These are phyloP conservation scores for Eupithecia dodoneata DNA, from an alignment of 2,888 invertebrate species.

Conservation along the genomic window DNA sequence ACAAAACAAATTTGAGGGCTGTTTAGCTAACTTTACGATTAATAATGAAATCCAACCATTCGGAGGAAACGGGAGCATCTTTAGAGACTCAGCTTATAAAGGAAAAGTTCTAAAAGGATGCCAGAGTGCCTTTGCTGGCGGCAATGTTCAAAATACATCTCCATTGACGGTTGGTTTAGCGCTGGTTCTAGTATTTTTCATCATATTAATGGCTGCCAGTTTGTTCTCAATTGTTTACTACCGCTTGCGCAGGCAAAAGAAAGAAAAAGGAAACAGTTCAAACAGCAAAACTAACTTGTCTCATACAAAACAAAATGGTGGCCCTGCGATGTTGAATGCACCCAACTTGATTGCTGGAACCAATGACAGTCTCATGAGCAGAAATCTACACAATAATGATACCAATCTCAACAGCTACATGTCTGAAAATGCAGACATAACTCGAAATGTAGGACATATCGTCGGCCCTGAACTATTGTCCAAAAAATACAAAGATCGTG, in stretches of 20 bases:
- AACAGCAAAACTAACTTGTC: slow-evolving; percentile 87
- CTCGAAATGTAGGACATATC: slow-evolving; percentile 90
- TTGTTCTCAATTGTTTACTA: slow-evolving; percentile 96
- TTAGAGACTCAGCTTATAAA: slow-evolving; percentile 87
- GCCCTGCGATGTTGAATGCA: slow-evolving; percentile 87
- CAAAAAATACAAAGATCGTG: slow-evolving; percentile 95
- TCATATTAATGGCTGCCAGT: slow-evolving; percentile 94
- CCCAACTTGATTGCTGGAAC: slow-evolving; percentile 87
- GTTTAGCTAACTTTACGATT: slow-evolving; percentile 94
- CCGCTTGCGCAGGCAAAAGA: slow-evolving; percentile 92
- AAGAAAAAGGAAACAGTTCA: slow-evolving; percentile 90
- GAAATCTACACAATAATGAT: slow-evolving; percentile 88
- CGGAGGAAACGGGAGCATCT: slow-evolving; percentile 93
- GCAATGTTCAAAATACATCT: slow-evolving; percentile 91
- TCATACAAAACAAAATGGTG: slow-evolving; percentile 91
- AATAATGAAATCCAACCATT: slow-evolving; percentile 96
- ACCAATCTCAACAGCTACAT: slow-evolving; percentile 88
- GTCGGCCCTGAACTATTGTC: slow-evolving; percentile 94
- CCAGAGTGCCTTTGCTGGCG: slow-evolving; percentile 89
- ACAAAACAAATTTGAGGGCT: slow-evolving; percentile 92
- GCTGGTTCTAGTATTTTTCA: slow-evolving; percentile 96
- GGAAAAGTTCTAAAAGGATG: slow-evolving; percentile 92
- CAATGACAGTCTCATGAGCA: slow-evolving; percentile 87
- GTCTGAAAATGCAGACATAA: slow-evolving; percentile 89
- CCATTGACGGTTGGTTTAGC: slow-evolving; percentile 97